Evolutionary conservation across 2,797 vertebrate genomes (phyloP).

Genomic region (Myotis vivesi): DNA sequence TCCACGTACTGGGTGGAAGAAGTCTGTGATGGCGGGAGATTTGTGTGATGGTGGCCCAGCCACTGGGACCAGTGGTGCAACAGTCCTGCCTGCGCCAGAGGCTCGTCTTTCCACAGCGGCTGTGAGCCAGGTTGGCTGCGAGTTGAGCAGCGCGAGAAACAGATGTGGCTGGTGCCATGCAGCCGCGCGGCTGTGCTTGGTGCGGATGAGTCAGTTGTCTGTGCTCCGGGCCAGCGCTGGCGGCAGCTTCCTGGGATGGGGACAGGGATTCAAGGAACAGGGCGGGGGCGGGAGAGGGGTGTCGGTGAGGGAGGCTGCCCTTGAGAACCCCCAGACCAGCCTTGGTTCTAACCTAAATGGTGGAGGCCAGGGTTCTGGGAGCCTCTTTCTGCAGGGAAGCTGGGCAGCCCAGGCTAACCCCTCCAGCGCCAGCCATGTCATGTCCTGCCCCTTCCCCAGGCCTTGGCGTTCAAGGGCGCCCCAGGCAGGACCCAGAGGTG

Average conservation of each 20-base stretch:
- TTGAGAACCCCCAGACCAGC: background rate
- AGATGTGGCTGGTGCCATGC: background rate
- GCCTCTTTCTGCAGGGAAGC: background rate
- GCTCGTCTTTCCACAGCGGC: background rate
- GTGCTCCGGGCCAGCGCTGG: background rate
- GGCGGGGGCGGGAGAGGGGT: background rate
- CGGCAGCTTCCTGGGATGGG: background rate
- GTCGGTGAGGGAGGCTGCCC: background rate
- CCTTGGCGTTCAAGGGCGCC: background rate
- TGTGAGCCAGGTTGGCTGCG: background rate
- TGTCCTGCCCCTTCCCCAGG: background rate
- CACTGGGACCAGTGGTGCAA: background rate
- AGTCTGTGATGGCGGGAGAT: background rate
- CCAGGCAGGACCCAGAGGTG: background rate
- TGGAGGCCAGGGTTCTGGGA: background rate
- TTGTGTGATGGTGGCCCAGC: background rate
- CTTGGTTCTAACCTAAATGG: background rate
- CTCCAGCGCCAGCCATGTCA: no score
- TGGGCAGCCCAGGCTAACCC: background rate
- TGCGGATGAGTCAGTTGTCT: constrained; percentile 10
- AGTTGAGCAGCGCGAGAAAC: background rate
- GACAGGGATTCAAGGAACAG: background rate
- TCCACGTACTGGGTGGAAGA: background rate
- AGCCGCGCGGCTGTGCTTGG: background rate
- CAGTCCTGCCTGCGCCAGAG: background rate